Evolutionary conservation across 2,888 invertebrate genomes (phyloP).

Genomic region (Ophion ventricosus): DNA sequence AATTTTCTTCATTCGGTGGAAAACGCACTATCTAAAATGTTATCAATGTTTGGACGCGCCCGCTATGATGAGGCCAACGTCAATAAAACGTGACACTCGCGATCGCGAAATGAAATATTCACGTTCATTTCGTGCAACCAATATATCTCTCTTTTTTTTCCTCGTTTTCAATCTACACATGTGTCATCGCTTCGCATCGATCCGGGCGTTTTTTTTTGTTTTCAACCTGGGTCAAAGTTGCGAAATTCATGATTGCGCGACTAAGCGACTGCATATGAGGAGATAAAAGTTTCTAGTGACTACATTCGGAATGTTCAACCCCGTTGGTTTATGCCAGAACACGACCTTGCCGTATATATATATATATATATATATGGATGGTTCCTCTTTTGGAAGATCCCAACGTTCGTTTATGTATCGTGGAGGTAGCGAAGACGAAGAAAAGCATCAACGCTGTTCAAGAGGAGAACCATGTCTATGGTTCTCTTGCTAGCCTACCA

Average conservation of each 20-base stretch:
- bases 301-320: conserved; percentile 34
- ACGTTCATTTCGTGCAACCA: neutral
- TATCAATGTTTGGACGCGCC: neutral
- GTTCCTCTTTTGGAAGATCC: conserved; percentile 15
- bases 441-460: neutral
- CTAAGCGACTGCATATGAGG: neutral
- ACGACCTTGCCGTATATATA: conserved; percentile 50
- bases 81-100: conserved; percentile 10
- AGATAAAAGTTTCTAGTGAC: neutral
- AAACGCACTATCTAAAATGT: neutral
- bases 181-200: neutral
- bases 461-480: no score
- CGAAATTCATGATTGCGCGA: neutral
- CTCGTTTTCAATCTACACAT: neutral
- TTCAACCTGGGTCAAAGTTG: neutral
- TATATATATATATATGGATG: conserved; percentile 36
- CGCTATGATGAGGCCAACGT: neutral
- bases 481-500: no score
- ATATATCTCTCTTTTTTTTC: neutral
- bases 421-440: neutral
- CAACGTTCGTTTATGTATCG: neutral
- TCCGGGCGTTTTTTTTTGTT: neutral
- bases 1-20: neutral
- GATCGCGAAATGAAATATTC: conserved; percentile 19
- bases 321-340: conserved; percentile 45